phyloP scores from a whole-genome alignment of 2,113 vertebrate genomes.

The Murina feae region DNA sequence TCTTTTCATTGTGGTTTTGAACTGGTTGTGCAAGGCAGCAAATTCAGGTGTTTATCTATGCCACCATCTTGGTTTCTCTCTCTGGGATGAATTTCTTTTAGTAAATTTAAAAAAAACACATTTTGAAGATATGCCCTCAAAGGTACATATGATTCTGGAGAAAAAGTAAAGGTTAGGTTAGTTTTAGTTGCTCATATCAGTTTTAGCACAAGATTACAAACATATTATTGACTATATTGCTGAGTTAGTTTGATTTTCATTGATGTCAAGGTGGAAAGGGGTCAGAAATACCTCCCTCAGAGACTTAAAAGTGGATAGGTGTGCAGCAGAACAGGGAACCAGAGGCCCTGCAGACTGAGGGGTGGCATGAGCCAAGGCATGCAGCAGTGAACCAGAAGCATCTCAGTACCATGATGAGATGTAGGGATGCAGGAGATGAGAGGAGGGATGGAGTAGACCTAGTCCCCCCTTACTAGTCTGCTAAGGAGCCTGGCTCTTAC shows the following conservation, averaged over 20 bases:
- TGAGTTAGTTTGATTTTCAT: slow-evolving; percentile 21
- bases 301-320: background rate
- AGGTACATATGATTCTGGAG: background rate
- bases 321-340: background rate
- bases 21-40: too few species aligned
- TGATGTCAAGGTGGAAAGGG: background rate
- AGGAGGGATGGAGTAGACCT: background rate
- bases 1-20: too few species aligned
- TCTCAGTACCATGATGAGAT: background rate
- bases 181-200: background rate
- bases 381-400: background rate
- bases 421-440: background rate
- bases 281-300: background rate
- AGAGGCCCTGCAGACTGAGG: background rate
- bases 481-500: background rate
- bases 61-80: too few species aligned
- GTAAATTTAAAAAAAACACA: slow-evolving; percentile 11
- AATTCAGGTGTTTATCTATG: too few species aligned
- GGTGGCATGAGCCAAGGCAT: background rate
- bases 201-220: background rate
- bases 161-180: background rate
- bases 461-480: too few species aligned
- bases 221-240: background rate
- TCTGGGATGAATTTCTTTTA: background rate
- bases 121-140: slow-evolving; percentile 6